phyloP scores from a whole-genome alignment of 2,797 vertebrate species.

The Oceanodroma leucorhoa region DNA sequence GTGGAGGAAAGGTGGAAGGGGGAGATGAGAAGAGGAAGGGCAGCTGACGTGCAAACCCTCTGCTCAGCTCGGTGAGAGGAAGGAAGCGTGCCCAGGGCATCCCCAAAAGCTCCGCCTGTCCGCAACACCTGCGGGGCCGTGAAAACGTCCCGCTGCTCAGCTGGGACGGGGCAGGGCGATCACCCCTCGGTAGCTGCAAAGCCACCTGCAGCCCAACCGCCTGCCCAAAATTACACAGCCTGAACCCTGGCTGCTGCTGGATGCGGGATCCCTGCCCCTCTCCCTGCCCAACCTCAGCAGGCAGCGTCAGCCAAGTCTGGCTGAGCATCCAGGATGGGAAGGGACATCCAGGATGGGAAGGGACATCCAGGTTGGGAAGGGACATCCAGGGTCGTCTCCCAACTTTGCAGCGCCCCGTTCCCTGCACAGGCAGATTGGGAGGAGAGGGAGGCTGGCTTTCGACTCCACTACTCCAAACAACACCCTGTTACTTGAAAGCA shows the following conservation, averaged over 20 bases:
- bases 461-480: not conserved
- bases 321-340: not conserved
- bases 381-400: fast-evolving
- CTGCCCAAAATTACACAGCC: not conserved
- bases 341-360: not conserved
- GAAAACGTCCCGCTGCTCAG: not conserved
- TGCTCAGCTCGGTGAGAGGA: not conserved
- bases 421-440: not conserved
- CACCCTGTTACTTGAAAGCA: not conserved
- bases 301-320: not conserved
- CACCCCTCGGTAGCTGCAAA: not conserved
- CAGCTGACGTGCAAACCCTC: not conserved
- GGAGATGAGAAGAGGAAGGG: not conserved
- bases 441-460: not conserved
- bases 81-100: not conserved
- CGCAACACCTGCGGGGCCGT: fast-evolving
- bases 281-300: not conserved
- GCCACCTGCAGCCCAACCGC: not conserved
- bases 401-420: fast-evolving
- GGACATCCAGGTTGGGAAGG: not conserved
- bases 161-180: fast-evolving
- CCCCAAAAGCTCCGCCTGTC: not conserved
- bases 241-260: not conserved
- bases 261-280: fast-evolving
- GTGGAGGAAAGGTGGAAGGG: not conserved